Percentiles rank a stretch among this genome's conserved stretches.
phyloP scores from a whole-genome alignment of 2,888 invertebrate species.

The Eremobia ochroleuca region DNA sequence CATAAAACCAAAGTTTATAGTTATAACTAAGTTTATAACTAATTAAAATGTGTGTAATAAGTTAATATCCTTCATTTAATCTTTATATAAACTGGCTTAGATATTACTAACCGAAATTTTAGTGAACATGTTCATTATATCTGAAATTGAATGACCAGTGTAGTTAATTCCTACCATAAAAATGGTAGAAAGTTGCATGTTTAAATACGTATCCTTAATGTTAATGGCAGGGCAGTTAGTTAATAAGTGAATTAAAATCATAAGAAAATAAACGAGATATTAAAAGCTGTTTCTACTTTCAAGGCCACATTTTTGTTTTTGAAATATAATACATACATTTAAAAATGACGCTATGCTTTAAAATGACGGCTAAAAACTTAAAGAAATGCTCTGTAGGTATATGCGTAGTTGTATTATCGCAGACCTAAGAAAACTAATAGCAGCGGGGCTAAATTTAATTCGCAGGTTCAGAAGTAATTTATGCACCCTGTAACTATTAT shows the following conservation, averaged over 20 bases:
- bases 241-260: background rate
- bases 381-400: background rate
- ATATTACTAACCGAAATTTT: background rate
- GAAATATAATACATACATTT: background rate
- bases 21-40: too few species aligned
- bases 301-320: too few species aligned
- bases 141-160: background rate
- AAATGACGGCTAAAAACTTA: background rate
- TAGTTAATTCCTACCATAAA: background rate
- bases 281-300: background rate
- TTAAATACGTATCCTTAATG: background rate
- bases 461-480: background rate
- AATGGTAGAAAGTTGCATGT: background rate
- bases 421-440: background rate
- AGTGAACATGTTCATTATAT: background rate
- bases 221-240: background rate
- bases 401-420: background rate
- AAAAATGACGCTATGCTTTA: background rate
- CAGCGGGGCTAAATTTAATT: background rate
- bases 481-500: slow-evolving; percentile 28
- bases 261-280: background rate
- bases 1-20: background rate
- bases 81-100: background rate
- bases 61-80: background rate
- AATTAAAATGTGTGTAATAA: background rate